These are phyloP conservation scores for Pogona vitticeps DNA, from an alignment of 2,113 vertebrate species.

Conservation along the genomic window DNA sequence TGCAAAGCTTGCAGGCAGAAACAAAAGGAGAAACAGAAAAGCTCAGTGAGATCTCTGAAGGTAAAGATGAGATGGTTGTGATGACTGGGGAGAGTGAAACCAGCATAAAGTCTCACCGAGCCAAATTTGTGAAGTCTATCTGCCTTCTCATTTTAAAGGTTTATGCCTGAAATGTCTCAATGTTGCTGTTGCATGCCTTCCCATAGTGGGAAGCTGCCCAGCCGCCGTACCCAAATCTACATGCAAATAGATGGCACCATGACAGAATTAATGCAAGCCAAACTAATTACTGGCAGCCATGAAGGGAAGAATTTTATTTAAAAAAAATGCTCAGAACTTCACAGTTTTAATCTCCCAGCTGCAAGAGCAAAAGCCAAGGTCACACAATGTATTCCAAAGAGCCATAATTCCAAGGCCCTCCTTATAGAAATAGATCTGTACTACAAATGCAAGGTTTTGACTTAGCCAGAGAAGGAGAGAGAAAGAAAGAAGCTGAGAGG, in stretches of 20 bases:
- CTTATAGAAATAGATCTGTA: slow-evolving; percentile 17
- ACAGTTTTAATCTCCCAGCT: slow-evolving; percentile 42
- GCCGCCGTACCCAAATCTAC: neutral
- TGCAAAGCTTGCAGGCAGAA: neutral
- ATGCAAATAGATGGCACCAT: neutral
- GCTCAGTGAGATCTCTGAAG: neutral
- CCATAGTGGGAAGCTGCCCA: neutral
- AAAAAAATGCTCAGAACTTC: slow-evolving; percentile 35
- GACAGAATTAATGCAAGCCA: slow-evolving; percentile 39
- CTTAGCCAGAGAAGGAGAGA: neutral
- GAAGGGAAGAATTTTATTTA: slow-evolving; percentile 16
- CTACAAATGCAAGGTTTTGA: neutral
- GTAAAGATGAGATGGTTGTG: neutral
- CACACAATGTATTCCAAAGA: slow-evolving; percentile 47
- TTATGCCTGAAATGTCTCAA: neutral
- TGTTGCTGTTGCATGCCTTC: neutral
- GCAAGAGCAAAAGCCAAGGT: slow-evolving; percentile 44
- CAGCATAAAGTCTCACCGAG: neutral
- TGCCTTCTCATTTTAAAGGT: neutral
- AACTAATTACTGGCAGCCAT: slow-evolving; percentile 27
- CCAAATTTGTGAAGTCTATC: too few relatives aligned
- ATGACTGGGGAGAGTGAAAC: too few relatives aligned
- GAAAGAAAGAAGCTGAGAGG: neutral
- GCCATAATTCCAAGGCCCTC: slow-evolving; percentile 34
- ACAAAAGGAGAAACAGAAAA: neutral